Conservation (phyloP, 1,140 invertebrate species). For the Leptinotarsa defecta region DNA sequence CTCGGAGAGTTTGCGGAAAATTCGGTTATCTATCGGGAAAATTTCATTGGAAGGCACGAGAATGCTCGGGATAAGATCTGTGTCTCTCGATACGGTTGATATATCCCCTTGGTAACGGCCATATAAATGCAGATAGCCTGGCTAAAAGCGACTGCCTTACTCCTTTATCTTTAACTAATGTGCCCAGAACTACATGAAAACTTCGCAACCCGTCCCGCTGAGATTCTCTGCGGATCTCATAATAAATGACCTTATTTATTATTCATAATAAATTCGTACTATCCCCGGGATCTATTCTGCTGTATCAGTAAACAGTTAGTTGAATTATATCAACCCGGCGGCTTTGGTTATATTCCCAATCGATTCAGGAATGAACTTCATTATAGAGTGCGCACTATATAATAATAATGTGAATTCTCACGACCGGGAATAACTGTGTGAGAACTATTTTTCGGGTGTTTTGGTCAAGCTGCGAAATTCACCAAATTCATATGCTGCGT, state of each 20-base stretch:
- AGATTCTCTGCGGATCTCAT: not conserved
- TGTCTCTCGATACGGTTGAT: slow-evolving; percentile 32
- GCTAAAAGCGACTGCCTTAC: slow-evolving; percentile 31
- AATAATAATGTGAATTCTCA: no score
- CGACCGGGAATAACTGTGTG: no score
- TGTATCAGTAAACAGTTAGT: no score
- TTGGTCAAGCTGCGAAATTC: no score
- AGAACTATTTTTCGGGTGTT: no score
- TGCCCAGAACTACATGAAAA: slow-evolving; percentile 33
- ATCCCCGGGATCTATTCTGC: not conserved
- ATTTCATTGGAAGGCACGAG: slow-evolving; percentile 32
- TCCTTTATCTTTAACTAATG: slow-evolving; percentile 35
- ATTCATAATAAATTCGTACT: slow-evolving; percentile 1
- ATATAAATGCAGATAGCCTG: slow-evolving; percentile 36
- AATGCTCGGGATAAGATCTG: slow-evolving; percentile 30
- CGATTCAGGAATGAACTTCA: no score
- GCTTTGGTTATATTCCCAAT: no score
- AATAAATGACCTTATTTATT: slow-evolving; percentile 20
- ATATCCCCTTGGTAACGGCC: slow-evolving; percentile 36
- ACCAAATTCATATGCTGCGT: no score
- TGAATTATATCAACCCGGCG: no score
- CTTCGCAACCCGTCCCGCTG: slow-evolving; percentile 3
- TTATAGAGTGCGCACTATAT: no score
- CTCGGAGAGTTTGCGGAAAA: slow-evolving; percentile 25
- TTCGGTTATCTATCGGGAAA: slow-evolving; percentile 11